A percentile compares a stretch with the other conserved stretches of the same genome.
phyloP scores from a whole-genome alignment of 1,140 invertebrate species.

The Teleopsis dalmanni region DNA sequence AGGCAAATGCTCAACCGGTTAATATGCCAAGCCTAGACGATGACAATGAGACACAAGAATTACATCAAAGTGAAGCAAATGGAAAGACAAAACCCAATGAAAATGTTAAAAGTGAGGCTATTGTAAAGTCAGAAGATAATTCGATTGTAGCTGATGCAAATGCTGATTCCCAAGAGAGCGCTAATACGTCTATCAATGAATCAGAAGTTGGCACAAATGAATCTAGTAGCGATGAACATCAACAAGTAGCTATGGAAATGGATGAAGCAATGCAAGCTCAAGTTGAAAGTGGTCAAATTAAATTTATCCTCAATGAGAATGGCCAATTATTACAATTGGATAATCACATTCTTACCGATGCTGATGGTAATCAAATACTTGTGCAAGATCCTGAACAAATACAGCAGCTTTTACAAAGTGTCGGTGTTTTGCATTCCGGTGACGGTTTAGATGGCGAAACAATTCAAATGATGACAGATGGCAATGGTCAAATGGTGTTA shows the following conservation, averaged over 20 bases:
- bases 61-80: constrained; percentile 2
- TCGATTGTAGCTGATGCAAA: not conserved
- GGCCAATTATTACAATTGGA: constrained; percentile 41
- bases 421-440: constrained; percentile 39
- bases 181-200: not conserved
- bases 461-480: constrained; percentile 42
- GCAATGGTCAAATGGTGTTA: constrained; percentile 43
- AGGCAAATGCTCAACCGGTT: constrained; percentile 26
- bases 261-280: constrained; percentile 42
- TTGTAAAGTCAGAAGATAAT: not conserved
- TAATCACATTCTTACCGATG: constrained; percentile 43
- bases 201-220: constrained; percentile 13
- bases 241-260: constrained; percentile 42
- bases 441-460: constrained; percentile 42
- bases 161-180: not conserved
- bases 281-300: constrained; percentile 41
- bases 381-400: constrained; percentile 43
- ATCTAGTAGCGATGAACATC: constrained; percentile 19
- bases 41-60: constrained; percentile 23
- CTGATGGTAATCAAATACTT: constrained; percentile 43
- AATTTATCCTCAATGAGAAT: constrained; percentile 43
- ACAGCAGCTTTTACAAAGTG: constrained; percentile 41
- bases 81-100: not conserved
- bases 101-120: constrained; percentile 14
- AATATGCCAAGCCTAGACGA: constrained; percentile 44